Evolutionary conservation across 2,113 vertebrate genomes (phyloP).

Genomic region (Heterochromis multidens): DNA sequence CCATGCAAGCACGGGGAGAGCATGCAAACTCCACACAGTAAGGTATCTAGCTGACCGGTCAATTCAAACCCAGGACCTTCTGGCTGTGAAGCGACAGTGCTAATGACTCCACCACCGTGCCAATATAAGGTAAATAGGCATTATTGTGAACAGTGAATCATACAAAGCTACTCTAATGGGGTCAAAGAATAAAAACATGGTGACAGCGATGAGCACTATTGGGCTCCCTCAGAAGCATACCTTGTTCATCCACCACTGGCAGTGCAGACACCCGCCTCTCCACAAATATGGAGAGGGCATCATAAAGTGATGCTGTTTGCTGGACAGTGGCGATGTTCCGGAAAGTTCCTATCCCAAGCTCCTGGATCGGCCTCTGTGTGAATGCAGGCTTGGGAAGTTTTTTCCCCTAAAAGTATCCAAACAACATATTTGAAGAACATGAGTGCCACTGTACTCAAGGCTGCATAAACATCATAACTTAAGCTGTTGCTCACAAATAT

Average conservation of each 20-base stretch:
- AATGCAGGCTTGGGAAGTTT: conserved; percentile 84
- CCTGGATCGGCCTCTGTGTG: conserved; percentile 80
- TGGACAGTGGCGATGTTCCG: conserved; percentile 84
- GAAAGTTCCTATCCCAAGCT: conserved; percentile 91
- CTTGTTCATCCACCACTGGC: conserved; percentile 85
- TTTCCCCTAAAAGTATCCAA: conserved; percentile 68
- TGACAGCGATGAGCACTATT: not conserved
- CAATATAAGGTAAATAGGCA: not conserved
- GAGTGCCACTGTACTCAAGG: not conserved
- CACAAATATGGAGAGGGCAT: conserved; percentile 89
- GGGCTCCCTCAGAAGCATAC: conserved; percentile 47
- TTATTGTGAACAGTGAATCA: fast-evolving
- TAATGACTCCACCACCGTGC: not conserved
- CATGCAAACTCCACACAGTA: not conserved
- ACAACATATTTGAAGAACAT: not conserved
- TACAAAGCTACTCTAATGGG: not conserved
- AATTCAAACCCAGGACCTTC: not conserved
- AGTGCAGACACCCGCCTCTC: conserved; percentile 90
- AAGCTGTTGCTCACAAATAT: conserved; percentile 79
- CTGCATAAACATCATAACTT: not conserved
- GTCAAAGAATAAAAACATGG: not conserved
- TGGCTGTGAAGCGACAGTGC: fast-evolving
- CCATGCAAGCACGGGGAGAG: not conserved
- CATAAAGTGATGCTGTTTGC: conserved; percentile 80
- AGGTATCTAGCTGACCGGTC: not conserved